phyloP scores from a whole-genome alignment of 2,888 invertebrate genomes.

The Exephanes ischioxanthus region DNA sequence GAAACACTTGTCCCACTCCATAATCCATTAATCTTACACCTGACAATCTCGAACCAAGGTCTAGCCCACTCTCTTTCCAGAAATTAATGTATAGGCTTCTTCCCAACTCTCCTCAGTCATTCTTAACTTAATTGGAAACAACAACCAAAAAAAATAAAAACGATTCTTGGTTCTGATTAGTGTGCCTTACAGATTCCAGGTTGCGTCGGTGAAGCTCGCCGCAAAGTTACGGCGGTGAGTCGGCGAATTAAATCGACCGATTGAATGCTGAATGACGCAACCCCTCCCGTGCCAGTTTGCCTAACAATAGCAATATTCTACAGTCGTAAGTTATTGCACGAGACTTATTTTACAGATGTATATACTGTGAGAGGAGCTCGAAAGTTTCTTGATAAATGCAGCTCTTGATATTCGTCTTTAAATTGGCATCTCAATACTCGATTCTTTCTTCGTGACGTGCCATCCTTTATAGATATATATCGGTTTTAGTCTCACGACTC shows the following conservation, averaged over 20 bases:
- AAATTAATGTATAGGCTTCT: neutral
- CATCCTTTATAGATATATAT: conserved; percentile 16
- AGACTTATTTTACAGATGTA: neutral
- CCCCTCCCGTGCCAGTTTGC: neutral
- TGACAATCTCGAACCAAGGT: neutral
- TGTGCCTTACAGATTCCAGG: neutral
- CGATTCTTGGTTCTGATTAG: neutral
- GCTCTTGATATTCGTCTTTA: conserved; percentile 40
- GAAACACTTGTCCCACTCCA: neutral
- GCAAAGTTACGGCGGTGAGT: neutral
- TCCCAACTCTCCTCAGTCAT: neutral
- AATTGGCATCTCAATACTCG: conserved; percentile 52
- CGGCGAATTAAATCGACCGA: neutral
- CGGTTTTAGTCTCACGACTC: neutral
- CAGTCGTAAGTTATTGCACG: neutral
- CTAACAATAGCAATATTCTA: neutral
- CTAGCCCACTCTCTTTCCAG: neutral
- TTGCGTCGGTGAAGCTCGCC: neutral
- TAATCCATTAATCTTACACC: neutral
- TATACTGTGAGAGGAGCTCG: neutral
- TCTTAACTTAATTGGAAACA: neutral
- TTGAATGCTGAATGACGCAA: neutral
- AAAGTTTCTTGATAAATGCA: conserved; percentile 23
- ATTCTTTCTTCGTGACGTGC: neutral
- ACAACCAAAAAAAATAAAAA: neutral